These are phyloP conservation scores for Ancistrus triradiatus DNA, from an alignment of 2,113 vertebrate species.

Conservation along the genomic window DNA sequence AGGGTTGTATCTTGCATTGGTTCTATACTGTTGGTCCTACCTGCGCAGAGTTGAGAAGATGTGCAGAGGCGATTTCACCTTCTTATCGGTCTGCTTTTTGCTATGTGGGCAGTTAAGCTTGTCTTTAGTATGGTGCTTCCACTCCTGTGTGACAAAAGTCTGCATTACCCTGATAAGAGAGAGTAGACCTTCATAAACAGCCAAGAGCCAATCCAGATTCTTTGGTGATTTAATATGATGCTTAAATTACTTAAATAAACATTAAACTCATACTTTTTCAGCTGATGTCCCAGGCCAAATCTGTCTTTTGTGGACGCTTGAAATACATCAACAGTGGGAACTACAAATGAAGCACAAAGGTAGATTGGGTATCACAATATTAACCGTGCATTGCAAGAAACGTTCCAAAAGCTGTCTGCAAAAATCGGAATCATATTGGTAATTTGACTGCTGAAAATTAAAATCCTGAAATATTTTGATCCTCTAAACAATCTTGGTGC, in stretches of 20 bases:
- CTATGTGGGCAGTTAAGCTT: slow-evolving; percentile 77
- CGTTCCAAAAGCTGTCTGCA: too few species aligned
- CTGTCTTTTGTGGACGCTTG: slow-evolving; percentile 85
- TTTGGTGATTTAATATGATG: neutral
- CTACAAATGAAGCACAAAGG: slow-evolving; percentile 48
- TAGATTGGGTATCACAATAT: too few species aligned
- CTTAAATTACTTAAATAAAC: too few species aligned
- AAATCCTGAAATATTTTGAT: too few species aligned
- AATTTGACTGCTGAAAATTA: too few species aligned
- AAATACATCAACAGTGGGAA: slow-evolving; percentile 87
- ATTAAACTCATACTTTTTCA: slow-evolving; percentile 76
- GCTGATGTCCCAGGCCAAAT: slow-evolving; percentile 85
- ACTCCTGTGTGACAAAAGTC: slow-evolving; percentile 86
- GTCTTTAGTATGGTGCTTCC: slow-evolving; percentile 83
- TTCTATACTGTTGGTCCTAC: slow-evolving; percentile 55
- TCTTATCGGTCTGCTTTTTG: slow-evolving; percentile 83
- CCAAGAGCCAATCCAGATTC: too few species aligned
- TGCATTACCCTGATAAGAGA: slow-evolving; percentile 78
- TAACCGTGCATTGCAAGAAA: too few species aligned
- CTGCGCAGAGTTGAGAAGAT: slow-evolving; percentile 89
- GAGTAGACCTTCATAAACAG: too few species aligned
- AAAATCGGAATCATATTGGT: too few species aligned
- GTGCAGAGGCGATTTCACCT: slow-evolving; percentile 85
- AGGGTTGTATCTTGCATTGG: slow-evolving; percentile 1
- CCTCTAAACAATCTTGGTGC: too few species aligned